Base-by-base conservation (phyloP, 2,113 vertebrate species). In the Microcebus murinus region DNA sequence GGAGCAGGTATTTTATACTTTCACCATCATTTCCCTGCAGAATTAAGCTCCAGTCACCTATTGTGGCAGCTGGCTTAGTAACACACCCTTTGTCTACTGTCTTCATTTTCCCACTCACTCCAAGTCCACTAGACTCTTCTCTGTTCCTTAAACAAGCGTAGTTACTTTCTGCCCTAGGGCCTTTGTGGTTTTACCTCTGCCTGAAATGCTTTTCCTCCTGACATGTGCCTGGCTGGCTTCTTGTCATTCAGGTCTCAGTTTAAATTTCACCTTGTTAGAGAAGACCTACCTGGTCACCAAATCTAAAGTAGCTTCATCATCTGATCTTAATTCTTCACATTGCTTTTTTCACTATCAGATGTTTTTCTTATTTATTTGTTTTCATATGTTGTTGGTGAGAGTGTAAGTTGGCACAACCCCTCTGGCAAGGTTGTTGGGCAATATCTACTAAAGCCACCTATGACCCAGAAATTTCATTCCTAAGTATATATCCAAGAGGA, bases 251-350 rank as follows among this genome's bases (percentile, higher is more conserved):
- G 18, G 17, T 68, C 48, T 85, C 71, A 57, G 50, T 48, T 93
- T 94, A 94, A 59, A 73, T 86, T 91, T 91, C 59, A 81, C 76
- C 73, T 50, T 63, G 25, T 74, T 67, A 81, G 63, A 89, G 90
- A 42, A 48, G 25, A 12, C 59, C 74, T 87, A 23, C 5, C n/a
- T 97, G 70, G 34, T 25, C 65, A 90, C 8, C 59, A 57, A 80
- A 81, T 80, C 39, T 36, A 74, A 94, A 52, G 42, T 39, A 74
- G 25, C 1, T 65, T 93, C 23, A 42, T 80, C n/a, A 80, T 79
- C 76, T 61, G 29, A 52, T 74, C 23, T 84, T 83, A 48, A 70
- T 67, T 92, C 39, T 94, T 17, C 39, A n/a, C 11, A 61, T 77
- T 39, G 61, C 23, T 80, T 76, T 42, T 61, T 61, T 86, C 23